Conservation (phyloP, 2,113 vertebrate genomes). For the Ibidorhyncha struthersii region DNA sequence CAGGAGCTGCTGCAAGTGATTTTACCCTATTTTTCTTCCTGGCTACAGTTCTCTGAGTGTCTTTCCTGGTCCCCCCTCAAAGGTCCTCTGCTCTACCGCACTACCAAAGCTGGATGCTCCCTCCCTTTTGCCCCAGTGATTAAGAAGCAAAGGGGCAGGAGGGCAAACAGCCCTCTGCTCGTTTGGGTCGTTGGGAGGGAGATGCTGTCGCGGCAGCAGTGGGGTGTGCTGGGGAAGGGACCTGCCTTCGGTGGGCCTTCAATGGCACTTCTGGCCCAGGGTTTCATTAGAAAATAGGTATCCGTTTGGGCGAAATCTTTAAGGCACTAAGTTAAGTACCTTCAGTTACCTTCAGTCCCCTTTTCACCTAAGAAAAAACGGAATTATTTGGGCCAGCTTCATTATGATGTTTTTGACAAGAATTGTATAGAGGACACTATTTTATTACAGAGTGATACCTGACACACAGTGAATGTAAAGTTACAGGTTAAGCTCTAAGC, state of each 20-base stretch:
- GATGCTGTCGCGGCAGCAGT: background rate
- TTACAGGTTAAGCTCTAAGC: background rate
- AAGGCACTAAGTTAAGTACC: background rate
- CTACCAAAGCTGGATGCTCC: background rate
- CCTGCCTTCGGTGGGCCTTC: background rate
- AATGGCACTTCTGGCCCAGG: background rate
- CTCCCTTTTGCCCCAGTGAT: background rate
- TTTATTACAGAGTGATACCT: background rate
- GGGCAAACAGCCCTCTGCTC: background rate
- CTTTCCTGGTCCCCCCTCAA: background rate
- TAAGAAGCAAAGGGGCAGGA: background rate
- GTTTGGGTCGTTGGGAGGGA: background rate
- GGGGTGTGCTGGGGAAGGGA: background rate
- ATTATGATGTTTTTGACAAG: background rate
- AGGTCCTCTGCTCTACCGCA: background rate
- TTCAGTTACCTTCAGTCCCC: background rate
- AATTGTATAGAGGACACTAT: background rate
- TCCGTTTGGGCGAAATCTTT: background rate
- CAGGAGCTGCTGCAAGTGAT: background rate
- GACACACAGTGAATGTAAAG: background rate
- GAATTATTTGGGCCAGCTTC: background rate
- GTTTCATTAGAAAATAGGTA: background rate
- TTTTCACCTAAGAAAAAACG: background rate
- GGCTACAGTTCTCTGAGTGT: background rate
- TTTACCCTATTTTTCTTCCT: background rate